phyloP scores from a whole-genome alignment of 1,140 invertebrate species.

The Trigoniulus corallinus region DNA sequence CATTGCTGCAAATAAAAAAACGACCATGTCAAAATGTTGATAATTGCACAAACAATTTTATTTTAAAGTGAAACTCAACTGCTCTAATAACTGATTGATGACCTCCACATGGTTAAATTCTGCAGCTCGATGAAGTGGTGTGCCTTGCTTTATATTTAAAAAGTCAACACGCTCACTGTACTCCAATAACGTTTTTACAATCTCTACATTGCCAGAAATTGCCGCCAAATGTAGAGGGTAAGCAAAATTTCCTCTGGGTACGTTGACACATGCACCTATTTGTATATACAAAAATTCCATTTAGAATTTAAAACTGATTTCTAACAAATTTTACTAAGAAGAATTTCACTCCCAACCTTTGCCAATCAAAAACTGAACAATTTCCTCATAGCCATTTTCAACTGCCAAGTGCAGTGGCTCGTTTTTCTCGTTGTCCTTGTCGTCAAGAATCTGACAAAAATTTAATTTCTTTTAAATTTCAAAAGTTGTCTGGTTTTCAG shows the following conservation, averaged over 20 bases:
- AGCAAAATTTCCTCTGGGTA: conserved; percentile 19
- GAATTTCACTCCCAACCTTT: conserved; percentile 21
- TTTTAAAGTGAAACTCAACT: too few relatives aligned
- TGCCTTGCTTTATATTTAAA: conserved; percentile 27
- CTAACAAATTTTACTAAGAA: too few relatives aligned
- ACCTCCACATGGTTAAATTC: conserved; percentile 24
- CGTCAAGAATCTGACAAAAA: conserved; percentile 23
- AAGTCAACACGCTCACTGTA: conserved; percentile 27
- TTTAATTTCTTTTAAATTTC: neutral
- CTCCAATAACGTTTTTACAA: conserved; percentile 23
- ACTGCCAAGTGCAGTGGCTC: conserved; percentile 29
- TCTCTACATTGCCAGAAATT: conserved; percentile 23
- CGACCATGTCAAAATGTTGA: too few relatives aligned
- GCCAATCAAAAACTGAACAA: conserved; percentile 23
- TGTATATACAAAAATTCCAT: too few relatives aligned
- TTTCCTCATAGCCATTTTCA: conserved; percentile 28
- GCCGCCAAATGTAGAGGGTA: conserved; percentile 29
- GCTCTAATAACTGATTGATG: conserved; percentile 20
- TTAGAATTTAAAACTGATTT: too few relatives aligned
- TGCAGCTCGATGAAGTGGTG: conserved; percentile 30
- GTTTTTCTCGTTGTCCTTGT: conserved; percentile 25
- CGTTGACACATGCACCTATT: conserved; percentile 26
- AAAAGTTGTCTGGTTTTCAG: neutral
- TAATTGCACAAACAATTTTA: too few relatives aligned
- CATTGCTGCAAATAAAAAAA: too few relatives aligned